A percentile compares a stretch with the other conserved stretches of the same genome.
phyloP scores from a whole-genome alignment of 1,140 invertebrate genomes.

The Drosophila kikkawai region DNA sequence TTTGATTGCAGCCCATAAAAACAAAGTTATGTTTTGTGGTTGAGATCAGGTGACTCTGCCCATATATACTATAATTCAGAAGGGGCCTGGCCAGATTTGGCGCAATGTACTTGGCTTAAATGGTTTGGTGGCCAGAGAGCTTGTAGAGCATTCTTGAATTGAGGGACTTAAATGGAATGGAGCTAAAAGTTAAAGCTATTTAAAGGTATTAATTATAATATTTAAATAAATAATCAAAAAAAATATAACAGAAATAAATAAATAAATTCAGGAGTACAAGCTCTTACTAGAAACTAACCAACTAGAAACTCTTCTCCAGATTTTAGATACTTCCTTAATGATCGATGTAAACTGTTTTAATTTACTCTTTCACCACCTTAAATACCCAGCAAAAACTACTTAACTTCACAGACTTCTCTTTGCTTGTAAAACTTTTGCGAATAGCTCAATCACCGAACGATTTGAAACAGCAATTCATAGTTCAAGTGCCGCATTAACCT shows the following conservation, averaged over 20 bases:
- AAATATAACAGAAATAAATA: neutral
- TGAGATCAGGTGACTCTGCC: constrained; percentile 30
- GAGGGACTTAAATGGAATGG: neutral
- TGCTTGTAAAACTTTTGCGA: constrained; percentile 12
- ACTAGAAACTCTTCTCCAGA: no score
- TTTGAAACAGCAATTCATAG: constrained; percentile 47
- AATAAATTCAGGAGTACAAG: neutral
- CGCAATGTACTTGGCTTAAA: neutral
- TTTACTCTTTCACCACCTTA: neutral
- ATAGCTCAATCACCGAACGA: constrained; percentile 31
- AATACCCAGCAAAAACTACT: constrained; percentile 3
- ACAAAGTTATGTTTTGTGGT: constrained; percentile 46
- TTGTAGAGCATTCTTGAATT: neutral
- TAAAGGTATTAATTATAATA: neutral
- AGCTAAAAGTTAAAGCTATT: neutral
- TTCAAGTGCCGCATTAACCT: constrained; percentile 55
- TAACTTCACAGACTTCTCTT: neutral
- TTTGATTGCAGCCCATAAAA: constrained; percentile 56
- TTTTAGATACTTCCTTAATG: neutral
- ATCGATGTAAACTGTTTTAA: neutral
- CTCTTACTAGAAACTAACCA: neutral
- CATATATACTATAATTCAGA: constrained; percentile 23
- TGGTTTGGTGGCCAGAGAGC: no score
- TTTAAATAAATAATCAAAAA: neutral
- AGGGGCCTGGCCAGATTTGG: neutral